Conservation (phyloP, 2,797 vertebrate species). For the Sylvia borin region DNA sequence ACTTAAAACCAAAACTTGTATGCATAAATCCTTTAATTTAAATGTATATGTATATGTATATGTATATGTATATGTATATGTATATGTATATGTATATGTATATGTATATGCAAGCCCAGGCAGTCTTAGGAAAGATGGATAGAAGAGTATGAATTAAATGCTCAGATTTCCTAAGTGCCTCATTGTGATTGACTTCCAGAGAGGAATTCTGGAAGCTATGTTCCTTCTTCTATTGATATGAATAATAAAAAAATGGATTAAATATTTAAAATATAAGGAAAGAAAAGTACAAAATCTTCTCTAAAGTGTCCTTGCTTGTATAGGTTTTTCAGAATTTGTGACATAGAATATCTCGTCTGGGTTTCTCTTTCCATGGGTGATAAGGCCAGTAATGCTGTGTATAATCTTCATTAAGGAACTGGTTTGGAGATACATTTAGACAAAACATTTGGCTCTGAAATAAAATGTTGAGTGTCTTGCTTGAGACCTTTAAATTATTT, state of each 20-base stretch:
- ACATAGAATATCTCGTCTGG: background rate
- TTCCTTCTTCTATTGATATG: background rate
- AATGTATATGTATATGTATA: background rate
- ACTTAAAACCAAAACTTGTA: background rate
- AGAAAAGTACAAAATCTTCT: background rate
- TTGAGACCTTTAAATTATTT: background rate
- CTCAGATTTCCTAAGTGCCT: background rate
- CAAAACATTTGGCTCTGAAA: background rate
- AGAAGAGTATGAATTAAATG: background rate
- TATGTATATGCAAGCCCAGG: background rate
- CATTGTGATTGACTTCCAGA: background rate
- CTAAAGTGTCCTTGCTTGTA: background rate
- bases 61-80: background rate
- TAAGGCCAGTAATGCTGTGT: background rate
- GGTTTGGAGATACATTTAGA: background rate
- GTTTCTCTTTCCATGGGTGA: background rate
- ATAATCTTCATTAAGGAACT: background rate
- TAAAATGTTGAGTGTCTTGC: background rate
- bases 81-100: background rate
- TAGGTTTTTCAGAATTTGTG: background rate
- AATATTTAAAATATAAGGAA: background rate
- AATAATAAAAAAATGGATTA: background rate
- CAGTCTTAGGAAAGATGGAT: background rate
- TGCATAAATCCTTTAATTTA: background rate
- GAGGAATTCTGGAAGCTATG: background rate